A percentile compares a stretch with the other conserved stretches of the same genome.
phyloP scores from a whole-genome alignment of 2,888 invertebrate species.

The Alitta virens region DNA sequence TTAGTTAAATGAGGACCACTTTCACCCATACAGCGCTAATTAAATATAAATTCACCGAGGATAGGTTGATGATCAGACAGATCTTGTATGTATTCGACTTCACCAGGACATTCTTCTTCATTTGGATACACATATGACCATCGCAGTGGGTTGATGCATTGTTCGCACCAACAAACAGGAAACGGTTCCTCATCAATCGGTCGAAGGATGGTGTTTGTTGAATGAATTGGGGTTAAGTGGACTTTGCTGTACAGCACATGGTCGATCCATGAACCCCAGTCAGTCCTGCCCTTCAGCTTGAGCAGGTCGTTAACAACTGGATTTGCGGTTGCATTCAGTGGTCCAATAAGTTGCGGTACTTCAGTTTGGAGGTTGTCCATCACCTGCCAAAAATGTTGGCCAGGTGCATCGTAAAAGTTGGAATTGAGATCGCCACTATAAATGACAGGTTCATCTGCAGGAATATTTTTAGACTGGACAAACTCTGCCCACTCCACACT shows the following conservation, averaged over 20 bases:
- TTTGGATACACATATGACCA: too few species aligned
- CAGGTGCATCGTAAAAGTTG: neutral
- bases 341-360: neutral
- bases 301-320: neutral
- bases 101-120: too few species aligned
- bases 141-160: too few species aligned
- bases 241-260: too few species aligned
- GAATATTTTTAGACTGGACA: neutral
- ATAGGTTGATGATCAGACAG: neutral
- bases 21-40: too few species aligned
- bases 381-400: neutral
- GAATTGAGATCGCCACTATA: neutral
- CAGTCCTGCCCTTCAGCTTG: neutral
- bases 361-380: conserved; percentile 2
- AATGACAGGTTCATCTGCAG: neutral
- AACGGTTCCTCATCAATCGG: too few species aligned
- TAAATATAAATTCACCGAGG: neutral
- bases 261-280: neutral
- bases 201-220: too few species aligned
- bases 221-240: too few species aligned
- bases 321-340: neutral
- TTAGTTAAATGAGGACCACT: too few species aligned
- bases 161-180: too few species aligned
- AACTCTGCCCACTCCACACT: neutral
- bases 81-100: neutral